Base-by-base conservation (phyloP, 1,140 invertebrate genomes). In the Bombus difficillimus region DNA sequence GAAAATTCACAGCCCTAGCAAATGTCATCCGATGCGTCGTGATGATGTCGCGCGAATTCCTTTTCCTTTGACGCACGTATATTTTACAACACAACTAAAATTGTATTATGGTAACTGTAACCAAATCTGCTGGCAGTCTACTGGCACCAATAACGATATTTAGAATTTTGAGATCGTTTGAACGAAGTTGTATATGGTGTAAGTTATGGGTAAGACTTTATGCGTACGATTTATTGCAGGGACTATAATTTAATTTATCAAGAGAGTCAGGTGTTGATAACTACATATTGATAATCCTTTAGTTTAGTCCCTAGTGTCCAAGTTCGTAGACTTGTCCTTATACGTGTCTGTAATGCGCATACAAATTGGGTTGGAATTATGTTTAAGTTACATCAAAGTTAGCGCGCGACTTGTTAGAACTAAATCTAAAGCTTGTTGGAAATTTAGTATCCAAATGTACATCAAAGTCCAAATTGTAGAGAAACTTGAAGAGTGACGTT, bases 371-470 rank as follows among this genome's bases (percentile, higher is more conserved):
- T 73, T 32, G 28, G 12, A 32, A 73, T 73, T 73, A 73, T 71
- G 69, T 71, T 71, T 71, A 71, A 71, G 37, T 71, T 71, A 15
- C 28, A 22, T 22, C 71, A 22, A 73, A 73, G 39, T 73, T 73
- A 22, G 71, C 28, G 15, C 13, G 1, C 5, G 28, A 43, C 28
- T 73, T 73, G 41, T 41, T n/a, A n/a, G 71, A 32, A 43, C 71
- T 18, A n/a, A 73, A 41, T 34, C 25, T 71, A n/a, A 69, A 72
- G 37, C 37, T 28, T 39, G 37, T 62, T 39, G 39, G 28, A n/a
- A 72, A 72, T 72, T 72, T 72, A 25, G 39, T n/a, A 9, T 39
- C 18, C 34, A 71, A 71, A n/a, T 72, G 69, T 15, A 41, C 28
- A 18, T 73, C 41, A n/a, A 6, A 28, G 15, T 43, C 15, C 6